Percentiles rank a stretch among this genome's conserved stretches.
Evolutionary conservation across 1,140 invertebrate genomes (phyloP).

Genomic region (Danaus melanippus): DNA sequence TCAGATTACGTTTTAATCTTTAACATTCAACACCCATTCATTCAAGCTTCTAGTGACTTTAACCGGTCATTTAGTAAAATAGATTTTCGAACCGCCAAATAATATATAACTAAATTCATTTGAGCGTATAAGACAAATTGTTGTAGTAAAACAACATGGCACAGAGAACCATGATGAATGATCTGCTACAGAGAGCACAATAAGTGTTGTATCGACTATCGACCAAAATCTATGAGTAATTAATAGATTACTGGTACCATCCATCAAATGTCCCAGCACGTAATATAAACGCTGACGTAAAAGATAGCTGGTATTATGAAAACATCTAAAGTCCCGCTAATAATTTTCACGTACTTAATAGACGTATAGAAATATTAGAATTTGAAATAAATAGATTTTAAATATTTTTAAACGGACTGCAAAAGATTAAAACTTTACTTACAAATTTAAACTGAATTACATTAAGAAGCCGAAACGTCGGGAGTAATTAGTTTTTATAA

Average conservation of each 20-base stretch:
- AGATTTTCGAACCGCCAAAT: background rate
- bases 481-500: too few relatives aligned
- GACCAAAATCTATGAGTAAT: conserved; percentile 53
- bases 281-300: conserved; percentile 1
- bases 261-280: conserved; percentile 36
- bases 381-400: too few relatives aligned
- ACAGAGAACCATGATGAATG: conserved; percentile 59
- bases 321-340: too few relatives aligned
- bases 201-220: conserved; percentile 50
- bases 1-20: conserved; percentile 41
- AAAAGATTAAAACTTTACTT: too few relatives aligned
- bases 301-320: too few relatives aligned
- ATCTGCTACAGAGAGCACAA: conserved; percentile 46
- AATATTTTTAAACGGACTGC: too few relatives aligned
- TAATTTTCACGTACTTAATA: too few relatives aligned
- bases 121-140: conserved; percentile 56
- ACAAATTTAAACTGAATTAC: too few relatives aligned
- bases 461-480: too few relatives aligned
- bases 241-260: conserved; percentile 55
- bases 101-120: conserved; percentile 15
- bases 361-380: too few relatives aligned
- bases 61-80: background rate
- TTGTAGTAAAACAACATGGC: conserved; percentile 45
- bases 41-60: conserved; percentile 8
- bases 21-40: conserved; percentile 12